Evolutionary conservation across 2,113 vertebrate genomes (phyloP).

Genomic region (Proteles cristata): DNA sequence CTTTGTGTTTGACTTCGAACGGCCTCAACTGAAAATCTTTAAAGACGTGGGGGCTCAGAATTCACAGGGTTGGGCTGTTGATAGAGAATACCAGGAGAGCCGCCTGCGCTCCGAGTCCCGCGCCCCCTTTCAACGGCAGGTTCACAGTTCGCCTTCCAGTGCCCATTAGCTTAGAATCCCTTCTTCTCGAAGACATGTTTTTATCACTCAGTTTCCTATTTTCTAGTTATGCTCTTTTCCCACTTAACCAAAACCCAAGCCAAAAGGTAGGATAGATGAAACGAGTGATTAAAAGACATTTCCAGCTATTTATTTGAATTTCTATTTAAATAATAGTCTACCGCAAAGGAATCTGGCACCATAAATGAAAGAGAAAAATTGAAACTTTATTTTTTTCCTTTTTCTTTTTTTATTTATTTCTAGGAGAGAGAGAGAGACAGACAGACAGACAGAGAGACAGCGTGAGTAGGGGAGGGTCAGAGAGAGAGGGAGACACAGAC

Average conservation of each 20-base stretch:
- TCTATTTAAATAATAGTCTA: not conserved
- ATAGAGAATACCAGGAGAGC: not conserved
- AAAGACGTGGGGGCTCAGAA: not conserved
- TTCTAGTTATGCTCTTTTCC: not conserved
- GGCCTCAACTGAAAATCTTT: not conserved
- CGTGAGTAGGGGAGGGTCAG: too few species aligned
- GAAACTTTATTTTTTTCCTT: conserved; percentile 15
- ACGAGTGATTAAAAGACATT: not conserved
- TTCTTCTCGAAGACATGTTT: not conserved
- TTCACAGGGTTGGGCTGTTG: not conserved
- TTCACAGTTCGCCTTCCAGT: not conserved
- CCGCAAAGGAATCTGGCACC: not conserved
- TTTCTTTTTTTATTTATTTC: too few species aligned
- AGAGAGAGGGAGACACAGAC: too few species aligned
- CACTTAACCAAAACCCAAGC: not conserved
- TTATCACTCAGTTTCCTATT: not conserved
- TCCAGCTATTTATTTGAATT: not conserved
- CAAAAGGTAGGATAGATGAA: not conserved
- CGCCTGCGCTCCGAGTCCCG: not conserved
- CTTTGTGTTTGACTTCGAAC: not conserved
- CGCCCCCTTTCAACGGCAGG: not conserved
- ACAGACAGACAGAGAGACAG: too few species aligned
- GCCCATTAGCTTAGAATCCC: not conserved
- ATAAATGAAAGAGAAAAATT: conserved; percentile 2
- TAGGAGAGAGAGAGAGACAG: too few species aligned